A percentile compares a stretch with the other conserved stretches of the same genome.
Conservation (phyloP, 2,888 invertebrate genomes). For the Agrochola macilenta region DNA sequence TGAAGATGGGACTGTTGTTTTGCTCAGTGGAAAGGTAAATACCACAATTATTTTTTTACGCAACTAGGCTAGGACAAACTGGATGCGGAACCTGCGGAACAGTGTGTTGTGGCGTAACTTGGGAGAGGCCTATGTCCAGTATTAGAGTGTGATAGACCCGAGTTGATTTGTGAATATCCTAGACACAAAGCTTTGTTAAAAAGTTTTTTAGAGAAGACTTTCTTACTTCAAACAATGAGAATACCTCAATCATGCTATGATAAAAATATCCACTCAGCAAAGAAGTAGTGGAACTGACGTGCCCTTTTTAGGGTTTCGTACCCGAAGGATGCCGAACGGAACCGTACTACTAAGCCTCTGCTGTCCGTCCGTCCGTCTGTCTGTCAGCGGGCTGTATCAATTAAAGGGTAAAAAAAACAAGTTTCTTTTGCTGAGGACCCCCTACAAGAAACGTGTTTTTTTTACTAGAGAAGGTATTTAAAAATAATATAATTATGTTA, state of each 20-base stretch:
- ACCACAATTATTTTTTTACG: neutral
- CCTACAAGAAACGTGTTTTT: no score
- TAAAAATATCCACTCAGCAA: neutral
- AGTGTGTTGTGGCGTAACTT: neutral
- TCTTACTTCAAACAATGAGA: neutral
- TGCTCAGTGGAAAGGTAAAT: slow-evolving; percentile 91
- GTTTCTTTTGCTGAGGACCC: no score
- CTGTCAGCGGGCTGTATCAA: no score
- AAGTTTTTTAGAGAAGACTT: no score
- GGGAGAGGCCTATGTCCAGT: neutral
- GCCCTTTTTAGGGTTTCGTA: no score
- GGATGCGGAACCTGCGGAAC: neutral
- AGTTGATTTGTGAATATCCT: neutral
- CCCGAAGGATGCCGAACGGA: no score
- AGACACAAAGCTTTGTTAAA: no score
- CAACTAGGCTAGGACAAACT: neutral
- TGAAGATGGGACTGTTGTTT: slow-evolving; percentile 91
- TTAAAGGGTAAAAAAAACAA: no score
- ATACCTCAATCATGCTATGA: neutral
- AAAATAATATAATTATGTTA: no score
- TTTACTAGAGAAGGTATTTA: no score
- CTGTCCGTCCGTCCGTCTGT: no score
- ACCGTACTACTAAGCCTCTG: no score
- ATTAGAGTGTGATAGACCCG: neutral
- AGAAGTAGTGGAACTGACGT: neutral